A percentile compares a stretch with the other conserved stretches of the same genome.
These are phyloP conservation scores for Spodoptera picta DNA, from an alignment of 2,888 invertebrate genomes.

Conservation along the genomic window DNA sequence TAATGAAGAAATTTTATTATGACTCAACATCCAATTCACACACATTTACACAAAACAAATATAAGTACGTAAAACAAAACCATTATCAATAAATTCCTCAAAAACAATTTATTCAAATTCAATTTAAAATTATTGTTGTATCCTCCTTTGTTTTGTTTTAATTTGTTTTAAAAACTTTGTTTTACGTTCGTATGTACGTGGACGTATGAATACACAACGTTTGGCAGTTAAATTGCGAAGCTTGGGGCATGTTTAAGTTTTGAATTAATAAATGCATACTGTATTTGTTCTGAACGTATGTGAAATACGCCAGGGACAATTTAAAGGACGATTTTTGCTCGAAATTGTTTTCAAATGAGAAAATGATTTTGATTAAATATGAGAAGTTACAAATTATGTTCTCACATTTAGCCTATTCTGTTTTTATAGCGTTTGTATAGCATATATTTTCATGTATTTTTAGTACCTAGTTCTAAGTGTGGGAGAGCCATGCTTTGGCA, in stretches of 20 bases:
- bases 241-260: slow-evolving; percentile 15
- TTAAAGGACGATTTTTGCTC: neutral
- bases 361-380: neutral
- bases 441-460: too few relatives aligned
- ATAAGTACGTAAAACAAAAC: slow-evolving; percentile 6
- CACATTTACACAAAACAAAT: too few relatives aligned
- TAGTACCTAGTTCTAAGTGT: too few relatives aligned
- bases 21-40: too few relatives aligned
- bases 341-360: neutral
- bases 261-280: slow-evolving; percentile 16
- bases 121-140: slow-evolving; percentile 14
- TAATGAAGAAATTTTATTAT: too few relatives aligned
- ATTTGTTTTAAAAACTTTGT: slow-evolving; percentile 33
- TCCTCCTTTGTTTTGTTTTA: slow-evolving; percentile 28
- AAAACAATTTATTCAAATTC: slow-evolving; percentile 24
- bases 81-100: slow-evolving; percentile 3
- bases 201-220: slow-evolving; percentile 11
- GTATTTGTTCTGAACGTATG: neutral
- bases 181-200: neutral
- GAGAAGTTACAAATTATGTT: neutral
- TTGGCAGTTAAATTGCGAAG: slow-evolving; percentile 22
- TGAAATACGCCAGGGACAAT: neutral
- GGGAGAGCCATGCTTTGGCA: too few relatives aligned
- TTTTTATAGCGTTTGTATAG: too few relatives aligned
- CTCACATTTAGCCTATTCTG: too few relatives aligned